Evolutionary conservation across 2,113 vertebrate species (phyloP).

Genomic region (Vombatus ursinus): DNA sequence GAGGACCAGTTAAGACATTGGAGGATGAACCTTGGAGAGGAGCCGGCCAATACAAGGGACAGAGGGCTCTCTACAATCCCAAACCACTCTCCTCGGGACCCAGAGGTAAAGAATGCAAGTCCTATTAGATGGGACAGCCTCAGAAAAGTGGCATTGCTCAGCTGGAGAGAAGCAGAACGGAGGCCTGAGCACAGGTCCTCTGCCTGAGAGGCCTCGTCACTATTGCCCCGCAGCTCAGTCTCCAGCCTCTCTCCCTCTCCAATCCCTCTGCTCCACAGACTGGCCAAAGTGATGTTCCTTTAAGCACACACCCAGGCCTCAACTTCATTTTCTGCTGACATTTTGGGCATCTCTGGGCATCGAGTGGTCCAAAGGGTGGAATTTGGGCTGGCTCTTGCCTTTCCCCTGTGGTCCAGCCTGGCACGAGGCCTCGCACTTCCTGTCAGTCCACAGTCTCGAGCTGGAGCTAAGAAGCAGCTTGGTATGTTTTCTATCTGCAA

Average conservation of each 20-base stretch:
- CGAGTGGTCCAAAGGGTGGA: background rate
- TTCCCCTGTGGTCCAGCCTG: background rate
- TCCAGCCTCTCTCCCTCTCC: too few species aligned
- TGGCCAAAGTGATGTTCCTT: background rate
- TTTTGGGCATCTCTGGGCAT: background rate
- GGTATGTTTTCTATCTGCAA: background rate
- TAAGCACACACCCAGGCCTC: background rate
- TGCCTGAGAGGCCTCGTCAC: background rate
- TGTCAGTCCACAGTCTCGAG: background rate
- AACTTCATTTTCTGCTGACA: background rate
- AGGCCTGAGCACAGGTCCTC: background rate
- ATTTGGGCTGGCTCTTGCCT: background rate
- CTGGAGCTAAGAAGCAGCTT: background rate
- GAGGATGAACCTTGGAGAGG: background rate
- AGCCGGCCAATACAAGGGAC: background rate
- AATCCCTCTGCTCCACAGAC: background rate
- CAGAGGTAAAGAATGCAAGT: background rate
- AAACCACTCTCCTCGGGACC: too few species aligned
- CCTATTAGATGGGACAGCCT: background rate
- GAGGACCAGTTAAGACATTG: background rate
- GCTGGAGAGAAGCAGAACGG: background rate
- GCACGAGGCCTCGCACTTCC: background rate
- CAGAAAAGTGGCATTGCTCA: too few species aligned
- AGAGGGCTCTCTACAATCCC: background rate
- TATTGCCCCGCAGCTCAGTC: too few species aligned